Evolutionary conservation across 2,888 invertebrate genomes (phyloP), one percentile per base, ranked within the genome.

Genomic region (Eulithis prunata): DNA sequence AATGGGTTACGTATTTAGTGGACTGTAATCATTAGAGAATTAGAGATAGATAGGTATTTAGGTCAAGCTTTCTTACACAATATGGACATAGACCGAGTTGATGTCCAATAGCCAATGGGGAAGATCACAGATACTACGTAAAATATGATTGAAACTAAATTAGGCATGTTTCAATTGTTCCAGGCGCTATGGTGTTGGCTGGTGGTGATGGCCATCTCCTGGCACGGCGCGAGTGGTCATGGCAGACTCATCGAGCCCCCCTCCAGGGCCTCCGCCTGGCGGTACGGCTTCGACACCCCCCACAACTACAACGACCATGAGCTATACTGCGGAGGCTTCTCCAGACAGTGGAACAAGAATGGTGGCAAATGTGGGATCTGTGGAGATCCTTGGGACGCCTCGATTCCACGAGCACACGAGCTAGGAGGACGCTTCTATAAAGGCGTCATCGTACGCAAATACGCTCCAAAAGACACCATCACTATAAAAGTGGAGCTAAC

Each of bases 301-400:
- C 96, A 96, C 79, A 96, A 98, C 87, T 98, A 97, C 90, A 97
- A 98, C 85, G 98, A 98, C 87, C 96, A 97, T 83, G 97, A 98
- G 81, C 93, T 96, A 4, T 98, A 96, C 88, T 98, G 98, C 84
- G 98, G 98, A 0, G 98, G 98, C 10, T 97, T 96, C 84, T 94
- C 96, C n/a, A 93, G 96, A 58, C 97, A 97, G 80, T 97, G 97
- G 96, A 94, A 95, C 76, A 94, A 90, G 65, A 98, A 98, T 80
- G 95, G 93, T 3, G 98, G 98, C 0, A 96, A 97, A 82, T 98
- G 98, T 79, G 98, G 98, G 1, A 95, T 97, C 54, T 97, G 97
- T 78, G 97, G 97, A 0, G 97, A 98, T 85, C 94, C 97, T 1
- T 97, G 96, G 96, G 97, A 97, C 78, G 77, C 94, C 59, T 89